Base-by-base conservation (phyloP, 2,888 invertebrate genomes). In the Xanthia icteritia region DNA sequence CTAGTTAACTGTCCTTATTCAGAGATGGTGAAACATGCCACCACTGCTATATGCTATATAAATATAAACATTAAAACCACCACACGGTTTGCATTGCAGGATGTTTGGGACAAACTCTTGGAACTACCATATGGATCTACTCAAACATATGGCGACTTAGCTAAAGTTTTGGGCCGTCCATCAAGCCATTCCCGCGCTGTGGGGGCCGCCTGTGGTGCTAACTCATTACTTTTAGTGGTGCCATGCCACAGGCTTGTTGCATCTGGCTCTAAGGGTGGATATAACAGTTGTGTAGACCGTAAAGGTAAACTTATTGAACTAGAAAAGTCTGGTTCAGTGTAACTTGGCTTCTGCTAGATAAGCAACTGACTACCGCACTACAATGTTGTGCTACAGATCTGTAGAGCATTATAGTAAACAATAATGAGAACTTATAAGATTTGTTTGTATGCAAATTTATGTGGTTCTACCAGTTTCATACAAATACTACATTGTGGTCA, bases 261-360 rank as follows among this genome's bases (percentile, higher is more conserved):
- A 42, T 88, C 93, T 17, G 88, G 86, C 1, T 92, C 94, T 5
- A 94, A 93, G 74, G 96, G 81, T 0, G 79, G 97, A 6, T 97
- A 96, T 87, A 97, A 95, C 60, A 94, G 97, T 84, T 96, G 97
- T 5, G 89, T 96, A 27, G 96, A 97, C 45, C 96, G 97, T 84
- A 97, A 97, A 84, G 94, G 95, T 76, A 97, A 97, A 97, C 89
- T 97, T 68, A 91, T 97, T 77, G 90, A 96, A 61, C 94, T 94
- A 91, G 97, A 97, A 89, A 92, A 93, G 42, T 94, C 94, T 75
- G 84, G 89, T 90, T 73, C 48, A 17, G 13, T 27, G 0, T 74
- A 69, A 71, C 13, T 48, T 72, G 0, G 4, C 45, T 67, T 58
- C 15, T 51, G 27, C 31, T 42, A 4, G 17, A 56, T 56, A 36